Base-by-base conservation (phyloP, 2,113 vertebrate species). In the Oncorhynchus clarkii region DNA sequence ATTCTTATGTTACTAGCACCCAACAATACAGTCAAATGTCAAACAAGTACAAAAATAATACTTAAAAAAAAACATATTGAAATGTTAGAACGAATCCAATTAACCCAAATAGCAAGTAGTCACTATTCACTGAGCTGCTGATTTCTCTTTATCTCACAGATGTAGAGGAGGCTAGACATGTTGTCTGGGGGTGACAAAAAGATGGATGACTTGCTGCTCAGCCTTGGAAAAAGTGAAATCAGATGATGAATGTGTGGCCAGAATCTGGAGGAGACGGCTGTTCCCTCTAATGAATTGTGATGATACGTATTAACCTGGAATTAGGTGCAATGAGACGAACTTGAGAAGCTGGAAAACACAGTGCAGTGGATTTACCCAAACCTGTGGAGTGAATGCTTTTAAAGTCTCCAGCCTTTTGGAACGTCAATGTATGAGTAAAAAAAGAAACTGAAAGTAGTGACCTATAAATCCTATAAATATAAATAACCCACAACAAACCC, bases 171-270 rank as follows among this genome's bases (percentile, higher is more conserved):
- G 29, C 67, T 2, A 31, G 67, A 16, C 67, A 34, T 39, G 27
- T 68, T 68, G 13, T 34, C 7, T 16, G 39, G n/a, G 20, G 9
- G 68, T n/a, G 34, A 70, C 11, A 70, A 6, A 48, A 29, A 69
- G 68, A 70, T 70, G 68, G 68, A 70, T 48, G 68, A 68, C 67
- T 20, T 22, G 8, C n/a, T 49, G 12, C 68, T 48, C 68, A 3
- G 16, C 16, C 67, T 5, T 45, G 27, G 67, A n/a, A 68, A 31
- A 68, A 68, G 26, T 3, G 31, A 20, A 12, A 31, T 68, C 26
- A 20, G 16, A 68, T 68, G 18, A 68, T 68, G 67, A 34, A 45
- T 68, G 31, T 68, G 67, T 34, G 67, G 18, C 29, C 24, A 39
- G 67, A 68, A 18, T 7, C 18, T 29, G 7, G 8, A 68, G 67